These are phyloP conservation scores for Pardosa pseudoannulata DNA, from an alignment of 2,888 invertebrate species.

Conservation along the genomic window DNA sequence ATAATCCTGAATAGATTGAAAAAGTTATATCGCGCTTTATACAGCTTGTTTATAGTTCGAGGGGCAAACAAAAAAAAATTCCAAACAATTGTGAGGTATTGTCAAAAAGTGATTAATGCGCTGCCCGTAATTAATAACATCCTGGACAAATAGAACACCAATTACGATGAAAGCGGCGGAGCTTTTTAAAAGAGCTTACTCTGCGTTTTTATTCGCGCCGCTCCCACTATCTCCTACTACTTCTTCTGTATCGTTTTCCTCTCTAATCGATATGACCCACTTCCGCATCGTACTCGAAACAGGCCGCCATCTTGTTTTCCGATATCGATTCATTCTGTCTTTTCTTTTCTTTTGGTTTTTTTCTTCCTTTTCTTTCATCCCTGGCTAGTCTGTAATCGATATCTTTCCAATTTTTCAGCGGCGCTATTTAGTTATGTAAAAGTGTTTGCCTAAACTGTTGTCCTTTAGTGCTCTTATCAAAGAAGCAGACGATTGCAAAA, in stretches of 20 bases:
- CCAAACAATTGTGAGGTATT: no score
- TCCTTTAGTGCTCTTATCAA: neutral
- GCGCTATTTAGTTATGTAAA: neutral
- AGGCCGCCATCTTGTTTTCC: constrained; percentile 35
- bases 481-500: no score
- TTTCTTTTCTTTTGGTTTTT: no score
- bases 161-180: constrained; percentile 7
- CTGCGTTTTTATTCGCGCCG: neutral
- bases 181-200: neutral
- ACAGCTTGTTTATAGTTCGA: no score
- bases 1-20: no score
- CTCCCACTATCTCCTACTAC: neutral
- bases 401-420: constrained; percentile 9
- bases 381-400: neutral
- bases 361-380: neutral
- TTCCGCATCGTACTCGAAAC: constrained; percentile 40
- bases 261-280: constrained; percentile 53
- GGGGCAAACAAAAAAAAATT: no score
- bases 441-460: constrained; percentile 3
- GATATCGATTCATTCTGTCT: constrained; percentile 48
- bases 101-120: neutral
- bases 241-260: constrained; percentile 25
- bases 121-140: neutral
- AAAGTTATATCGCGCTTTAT: no score
- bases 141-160: constrained; percentile 10